Conservation (phyloP, 2,888 invertebrate species). For the Tholera decimalis region DNA sequence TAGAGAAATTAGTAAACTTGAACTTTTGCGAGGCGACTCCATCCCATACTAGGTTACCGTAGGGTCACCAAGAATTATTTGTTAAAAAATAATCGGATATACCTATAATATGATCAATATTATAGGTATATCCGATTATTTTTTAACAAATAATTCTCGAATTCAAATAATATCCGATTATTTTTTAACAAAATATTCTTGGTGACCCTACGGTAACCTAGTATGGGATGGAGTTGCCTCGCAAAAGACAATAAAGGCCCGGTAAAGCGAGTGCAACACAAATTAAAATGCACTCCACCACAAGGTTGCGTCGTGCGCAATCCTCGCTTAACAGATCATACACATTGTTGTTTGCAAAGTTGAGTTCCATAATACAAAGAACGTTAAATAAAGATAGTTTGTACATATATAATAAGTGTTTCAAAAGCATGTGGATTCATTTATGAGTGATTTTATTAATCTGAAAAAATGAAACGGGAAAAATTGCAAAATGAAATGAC, state of each 20-base stretch:
- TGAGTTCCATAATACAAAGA: too few species aligned
- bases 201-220: conserved; percentile 38
- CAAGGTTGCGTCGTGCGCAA: conserved; percentile 29
- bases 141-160: too few species aligned
- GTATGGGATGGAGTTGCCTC: conserved; percentile 27
- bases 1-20: too few species aligned
- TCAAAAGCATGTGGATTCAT: too few species aligned
- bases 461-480: too few species aligned
- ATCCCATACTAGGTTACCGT: conserved; percentile 24
- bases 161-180: background rate
- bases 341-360: too few species aligned
- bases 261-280: conserved; percentile 8
- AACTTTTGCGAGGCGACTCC: conserved; percentile 18
- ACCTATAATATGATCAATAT: too few species aligned
- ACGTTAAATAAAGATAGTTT: too few species aligned
- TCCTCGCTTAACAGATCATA: conserved; percentile 3
- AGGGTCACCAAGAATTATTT: conserved; percentile 30
- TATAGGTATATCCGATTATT: too few species aligned
- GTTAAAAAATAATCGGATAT: background rate
- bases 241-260: conserved; percentile 40
- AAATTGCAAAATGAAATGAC: too few species aligned
- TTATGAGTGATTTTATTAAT: too few species aligned
- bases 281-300: conserved; percentile 50
- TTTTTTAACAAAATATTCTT: background rate
- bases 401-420: too few species aligned